Evolutionary conservation across 2,113 vertebrate species (phyloP).

Genomic region (Leucopsar rothschildi): DNA sequence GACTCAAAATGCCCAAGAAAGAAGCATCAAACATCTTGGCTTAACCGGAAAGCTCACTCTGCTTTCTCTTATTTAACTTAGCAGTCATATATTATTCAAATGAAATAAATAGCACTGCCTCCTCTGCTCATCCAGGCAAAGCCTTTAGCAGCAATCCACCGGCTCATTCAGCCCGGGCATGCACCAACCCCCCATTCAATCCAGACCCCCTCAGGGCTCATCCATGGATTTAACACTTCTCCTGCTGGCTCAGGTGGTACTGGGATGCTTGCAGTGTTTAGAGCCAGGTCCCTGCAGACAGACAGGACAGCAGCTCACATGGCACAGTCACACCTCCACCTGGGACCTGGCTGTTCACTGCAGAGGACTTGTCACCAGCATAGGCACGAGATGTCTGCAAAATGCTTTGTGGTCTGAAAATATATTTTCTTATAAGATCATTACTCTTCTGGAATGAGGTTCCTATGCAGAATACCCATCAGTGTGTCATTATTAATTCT

Average conservation of each 20-base stretch:
- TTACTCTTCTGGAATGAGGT: background rate
- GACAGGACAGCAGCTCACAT: background rate
- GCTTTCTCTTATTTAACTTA: slow-evolving; percentile 35
- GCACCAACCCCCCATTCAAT: background rate
- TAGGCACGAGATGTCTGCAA: background rate
- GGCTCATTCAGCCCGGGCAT: background rate
- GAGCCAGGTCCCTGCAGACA: background rate
- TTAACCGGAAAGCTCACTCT: slow-evolving; percentile 24
- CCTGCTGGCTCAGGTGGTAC: background rate
- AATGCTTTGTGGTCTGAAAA: background rate
- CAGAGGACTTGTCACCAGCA: background rate
- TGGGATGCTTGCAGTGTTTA: background rate
- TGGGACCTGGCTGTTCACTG: background rate
- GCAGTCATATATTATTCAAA: slow-evolving; percentile 47
- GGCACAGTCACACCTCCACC: background rate
- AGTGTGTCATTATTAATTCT: slow-evolving; percentile 1
- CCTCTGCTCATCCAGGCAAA: background rate
- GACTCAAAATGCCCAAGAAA: slow-evolving; percentile 14
- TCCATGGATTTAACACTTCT: background rate
- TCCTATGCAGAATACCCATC: background rate
- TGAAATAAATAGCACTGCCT: background rate
- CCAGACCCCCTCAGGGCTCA: background rate
- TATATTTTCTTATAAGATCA: background rate
- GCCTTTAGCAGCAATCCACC: background rate
- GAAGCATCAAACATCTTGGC: background rate